Evolutionary conservation across 2,113 vertebrate genomes (phyloP).

Genomic region (Aptenodytes forsteri): DNA sequence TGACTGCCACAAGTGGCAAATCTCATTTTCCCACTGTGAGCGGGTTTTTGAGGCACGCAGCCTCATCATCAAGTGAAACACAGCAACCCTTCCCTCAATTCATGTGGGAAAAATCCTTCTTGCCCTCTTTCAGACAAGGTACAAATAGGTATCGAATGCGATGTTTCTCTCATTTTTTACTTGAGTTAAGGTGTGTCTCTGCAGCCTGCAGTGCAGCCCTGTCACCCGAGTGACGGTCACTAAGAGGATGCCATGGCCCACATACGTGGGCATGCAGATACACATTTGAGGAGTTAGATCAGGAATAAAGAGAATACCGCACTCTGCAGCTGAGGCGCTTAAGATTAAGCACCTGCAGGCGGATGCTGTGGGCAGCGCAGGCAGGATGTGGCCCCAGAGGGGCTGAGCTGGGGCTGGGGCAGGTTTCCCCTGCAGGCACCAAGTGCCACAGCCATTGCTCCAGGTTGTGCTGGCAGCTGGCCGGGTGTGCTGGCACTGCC

Average conservation of each 20-base stretch:
- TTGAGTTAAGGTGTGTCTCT: neutral
- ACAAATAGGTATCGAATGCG: neutral
- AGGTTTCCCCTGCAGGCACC: neutral
- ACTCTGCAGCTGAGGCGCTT: neutral
- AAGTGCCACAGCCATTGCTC: neutral
- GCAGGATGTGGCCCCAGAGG: neutral
- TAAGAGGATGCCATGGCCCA: neutral
- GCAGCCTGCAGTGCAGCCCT: neutral
- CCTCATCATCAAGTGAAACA: accelerated
- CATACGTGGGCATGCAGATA: accelerated
- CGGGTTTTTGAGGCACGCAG: accelerated
- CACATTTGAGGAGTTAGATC: neutral
- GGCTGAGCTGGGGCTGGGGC: neutral
- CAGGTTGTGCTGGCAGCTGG: neutral
- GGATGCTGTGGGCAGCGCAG: neutral
- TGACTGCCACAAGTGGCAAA: neutral
- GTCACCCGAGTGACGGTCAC: neutral
- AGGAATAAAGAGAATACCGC: neutral
- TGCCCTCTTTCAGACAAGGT: neutral
- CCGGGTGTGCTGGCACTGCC: neutral
- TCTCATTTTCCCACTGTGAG: neutral
- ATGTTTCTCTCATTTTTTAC: neutral
- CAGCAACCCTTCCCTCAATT: neutral
- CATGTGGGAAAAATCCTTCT: neutral
- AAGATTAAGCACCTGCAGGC: neutral